Evolutionary conservation across 1,140 invertebrate species (phyloP).

Genomic region (Conus betulinus): DNA sequence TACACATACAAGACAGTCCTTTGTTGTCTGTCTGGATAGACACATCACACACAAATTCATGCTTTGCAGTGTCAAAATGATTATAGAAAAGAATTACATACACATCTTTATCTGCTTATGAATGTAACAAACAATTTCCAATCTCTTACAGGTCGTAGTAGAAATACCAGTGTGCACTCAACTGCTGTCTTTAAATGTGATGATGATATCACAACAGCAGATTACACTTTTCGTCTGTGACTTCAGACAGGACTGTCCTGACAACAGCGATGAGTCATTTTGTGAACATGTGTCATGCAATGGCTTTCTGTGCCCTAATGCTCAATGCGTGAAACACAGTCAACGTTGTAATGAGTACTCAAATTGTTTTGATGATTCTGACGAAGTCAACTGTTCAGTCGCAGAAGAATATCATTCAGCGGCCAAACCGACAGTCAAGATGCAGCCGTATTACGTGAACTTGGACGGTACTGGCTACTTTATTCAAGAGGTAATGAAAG

Average conservation of each 20-base stretch:
- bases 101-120: too few species aligned
- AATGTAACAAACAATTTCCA: too few species aligned
- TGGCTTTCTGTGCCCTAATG: slow-evolving; percentile 12
- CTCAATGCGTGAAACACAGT: not conserved
- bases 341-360: not conserved
- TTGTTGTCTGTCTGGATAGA: not conserved
- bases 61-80: too few species aligned
- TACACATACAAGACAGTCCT: not conserved
- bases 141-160: too few species aligned
- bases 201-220: not conserved
- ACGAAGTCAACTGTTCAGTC: not conserved
- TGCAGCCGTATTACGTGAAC: not conserved
- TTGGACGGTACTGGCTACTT: not conserved
- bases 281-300: not conserved
- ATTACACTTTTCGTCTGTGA: slow-evolving; percentile 24
- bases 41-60: not conserved
- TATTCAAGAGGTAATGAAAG: not conserved
- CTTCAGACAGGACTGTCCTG: slow-evolving; percentile 17
- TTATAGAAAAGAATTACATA: too few species aligned
- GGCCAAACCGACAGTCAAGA: not conserved
- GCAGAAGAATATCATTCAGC: not conserved
- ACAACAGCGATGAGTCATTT: slow-evolving; percentile 8
- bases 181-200: not conserved
- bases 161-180: too few species aligned
- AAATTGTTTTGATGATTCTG: slow-evolving; percentile 9